phyloP scores from a whole-genome alignment of 2,797 vertebrate genomes.

The Spea hammondii region DNA sequence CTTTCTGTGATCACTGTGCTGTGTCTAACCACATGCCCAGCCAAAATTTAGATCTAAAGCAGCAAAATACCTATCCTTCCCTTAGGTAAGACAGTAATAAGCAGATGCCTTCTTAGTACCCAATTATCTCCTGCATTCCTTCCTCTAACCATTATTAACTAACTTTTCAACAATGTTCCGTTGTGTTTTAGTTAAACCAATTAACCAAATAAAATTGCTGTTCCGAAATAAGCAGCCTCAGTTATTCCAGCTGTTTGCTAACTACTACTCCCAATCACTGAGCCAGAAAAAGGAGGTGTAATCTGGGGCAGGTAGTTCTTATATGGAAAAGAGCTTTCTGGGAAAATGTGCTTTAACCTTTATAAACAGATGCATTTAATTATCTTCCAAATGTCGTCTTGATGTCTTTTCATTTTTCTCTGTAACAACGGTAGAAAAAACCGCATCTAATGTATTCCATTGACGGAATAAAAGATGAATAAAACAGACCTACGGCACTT shows the following conservation, averaged over 20 bases:
- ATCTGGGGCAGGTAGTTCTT: too few relatives aligned
- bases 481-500: constrained; percentile 47
- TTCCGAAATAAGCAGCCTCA: too few relatives aligned
- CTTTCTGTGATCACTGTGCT: constrained; percentile 64
- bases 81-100: constrained; percentile 51
- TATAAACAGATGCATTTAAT: constrained; percentile 17
- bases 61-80: constrained; percentile 57
- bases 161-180: constrained; percentile 33
- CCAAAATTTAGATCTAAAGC: constrained; percentile 60
- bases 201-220: background rate
- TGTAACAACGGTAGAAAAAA: constrained; percentile 23
- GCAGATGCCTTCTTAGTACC: constrained; percentile 50
- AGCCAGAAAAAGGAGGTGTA: too few relatives aligned
- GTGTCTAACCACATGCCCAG: constrained; percentile 63
- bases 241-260: too few relatives aligned
- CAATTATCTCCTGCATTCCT: constrained; percentile 55
- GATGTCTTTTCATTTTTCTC: constrained; percentile 7
- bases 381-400: constrained; percentile 20
- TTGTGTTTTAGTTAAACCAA: constrained; percentile 19
- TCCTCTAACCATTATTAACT: constrained; percentile 46
- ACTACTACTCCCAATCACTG: too few relatives aligned
- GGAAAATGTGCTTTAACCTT: constrained; percentile 5
- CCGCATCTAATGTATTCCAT: constrained; percentile 25
- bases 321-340: background rate
- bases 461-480: constrained; percentile 38